Evolutionary conservation across 2,797 vertebrate species (phyloP), one percentile per base, ranked within the genome.

Genomic region (Neomorphus geoffroyi): DNA sequence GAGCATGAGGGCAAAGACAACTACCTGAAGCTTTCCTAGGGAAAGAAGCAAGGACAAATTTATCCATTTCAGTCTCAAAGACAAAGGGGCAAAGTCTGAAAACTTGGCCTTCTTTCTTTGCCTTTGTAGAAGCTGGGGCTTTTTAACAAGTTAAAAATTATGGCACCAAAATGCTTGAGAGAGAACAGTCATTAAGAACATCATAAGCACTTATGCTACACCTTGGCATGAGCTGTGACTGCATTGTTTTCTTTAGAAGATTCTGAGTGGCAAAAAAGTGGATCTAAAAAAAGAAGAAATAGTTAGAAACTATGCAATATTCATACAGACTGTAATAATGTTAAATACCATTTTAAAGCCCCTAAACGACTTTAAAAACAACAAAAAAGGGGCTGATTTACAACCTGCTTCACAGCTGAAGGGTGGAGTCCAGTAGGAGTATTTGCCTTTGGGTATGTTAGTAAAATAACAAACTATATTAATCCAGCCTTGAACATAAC

Each of bases 401-500:
- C 65, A 92, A 87, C 67, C 88, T 93, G 80, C 56, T 96, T 93
- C 75, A 73, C 86, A 94, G 88, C 81, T 94, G 88, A 93, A 90
- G 90, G 95, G 90, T 94, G 92, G 94, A 94, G 96, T 82, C 80
- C 78, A 87, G 91, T 93, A 95, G 91, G 87, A 96, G 26, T 94
- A 89, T 96, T 96, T 96, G 86, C 61, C 43, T 94, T 94, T 95
- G 95, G 94, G 89, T 91, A 94, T 69, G 35, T 74, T 91, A 77
- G 79, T 91, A 94, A 95, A 96, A 95, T 87, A 96, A 95, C 78
- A 97, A 94, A 94, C 65, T 75, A 32, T 89, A 96, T 93, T 94
- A 96, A 96, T 92, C 81, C 93, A 92, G 84, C 65, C 74, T 93
- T 89, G 91, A 95, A 83, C 28, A 51, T 69, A 94, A 85, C 90